These are phyloP conservation scores for Actenoides lindsayi DNA, from an alignment of 2,113 vertebrate genomes.

Conservation along the genomic window DNA sequence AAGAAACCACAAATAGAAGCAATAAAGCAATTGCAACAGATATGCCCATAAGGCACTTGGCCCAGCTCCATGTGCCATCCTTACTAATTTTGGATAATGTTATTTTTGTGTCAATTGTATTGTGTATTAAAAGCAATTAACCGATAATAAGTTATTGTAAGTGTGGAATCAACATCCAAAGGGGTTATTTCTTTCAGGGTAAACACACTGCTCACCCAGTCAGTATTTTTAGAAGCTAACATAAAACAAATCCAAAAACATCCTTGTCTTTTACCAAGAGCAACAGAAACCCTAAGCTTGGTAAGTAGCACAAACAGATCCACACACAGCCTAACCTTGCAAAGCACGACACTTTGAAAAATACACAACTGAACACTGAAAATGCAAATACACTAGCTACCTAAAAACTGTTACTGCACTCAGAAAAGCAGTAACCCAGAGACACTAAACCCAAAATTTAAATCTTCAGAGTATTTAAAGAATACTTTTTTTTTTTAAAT, in stretches of 20 bases:
- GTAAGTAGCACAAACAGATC: not conserved
- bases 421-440: not conserved
- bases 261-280: not conserved
- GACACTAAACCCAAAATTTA: not conserved
- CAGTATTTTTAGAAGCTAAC: not conserved
- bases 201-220: not conserved
- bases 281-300: not conserved
- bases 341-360: not conserved
- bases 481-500: no score
- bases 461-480: not conserved
- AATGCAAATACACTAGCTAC: not conserved
- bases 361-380: not conserved
- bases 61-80: not conserved
- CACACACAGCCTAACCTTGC: not conserved
- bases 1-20: constrained; percentile 11
- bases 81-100: not conserved
- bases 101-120: not conserved
- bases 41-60: constrained; percentile 23
- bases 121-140: constrained; percentile 1
- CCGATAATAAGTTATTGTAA: not conserved
- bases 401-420: not conserved
- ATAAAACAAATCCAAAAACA: not conserved
- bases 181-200: not conserved
- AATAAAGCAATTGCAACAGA: constrained; percentile 26
- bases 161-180: not conserved